Percentiles rank a stretch among this genome's conserved stretches.
Conservation (phyloP, 2,113 vertebrate species). For the Microcebus lehilahytsara region DNA sequence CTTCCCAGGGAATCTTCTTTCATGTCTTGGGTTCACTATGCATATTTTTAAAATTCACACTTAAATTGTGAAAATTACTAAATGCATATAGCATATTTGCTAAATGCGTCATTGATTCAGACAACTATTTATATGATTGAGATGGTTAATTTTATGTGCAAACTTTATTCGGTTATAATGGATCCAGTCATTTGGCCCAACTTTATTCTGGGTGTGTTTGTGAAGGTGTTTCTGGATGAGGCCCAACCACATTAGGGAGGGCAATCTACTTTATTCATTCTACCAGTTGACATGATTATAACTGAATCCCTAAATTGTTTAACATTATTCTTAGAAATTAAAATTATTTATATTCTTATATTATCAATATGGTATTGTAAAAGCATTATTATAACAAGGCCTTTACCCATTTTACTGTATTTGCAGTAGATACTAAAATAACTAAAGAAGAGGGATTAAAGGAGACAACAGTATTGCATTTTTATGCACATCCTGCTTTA, state of each 20-base stretch:
- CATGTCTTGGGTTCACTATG: neutral
- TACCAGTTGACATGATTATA: neutral
- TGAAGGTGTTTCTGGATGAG: neutral
- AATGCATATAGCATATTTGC: neutral
- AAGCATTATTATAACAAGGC: neutral
- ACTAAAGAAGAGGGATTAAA: conserved; percentile 42
- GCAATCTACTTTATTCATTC: neutral
- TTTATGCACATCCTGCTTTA: conserved; percentile 72
- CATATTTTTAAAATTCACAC: neutral
- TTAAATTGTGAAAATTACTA: neutral
- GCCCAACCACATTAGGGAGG: neutral
- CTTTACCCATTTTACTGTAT: neutral
- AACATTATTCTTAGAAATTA: neutral
- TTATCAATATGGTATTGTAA: neutral
- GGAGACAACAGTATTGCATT: conserved; percentile 53
- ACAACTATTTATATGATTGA: neutral
- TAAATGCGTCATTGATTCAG: neutral
- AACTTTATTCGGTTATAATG: neutral
- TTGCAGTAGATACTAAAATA: conserved; percentile 48
- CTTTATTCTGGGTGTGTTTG: neutral
- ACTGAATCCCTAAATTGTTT: neutral
- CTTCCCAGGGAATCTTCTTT: neutral
- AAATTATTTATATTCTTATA: neutral
- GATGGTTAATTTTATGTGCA: neutral
- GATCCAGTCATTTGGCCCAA: neutral